phyloP scores from a whole-genome alignment of 1,140 invertebrate species.

The Epicauta chinensis region DNA sequence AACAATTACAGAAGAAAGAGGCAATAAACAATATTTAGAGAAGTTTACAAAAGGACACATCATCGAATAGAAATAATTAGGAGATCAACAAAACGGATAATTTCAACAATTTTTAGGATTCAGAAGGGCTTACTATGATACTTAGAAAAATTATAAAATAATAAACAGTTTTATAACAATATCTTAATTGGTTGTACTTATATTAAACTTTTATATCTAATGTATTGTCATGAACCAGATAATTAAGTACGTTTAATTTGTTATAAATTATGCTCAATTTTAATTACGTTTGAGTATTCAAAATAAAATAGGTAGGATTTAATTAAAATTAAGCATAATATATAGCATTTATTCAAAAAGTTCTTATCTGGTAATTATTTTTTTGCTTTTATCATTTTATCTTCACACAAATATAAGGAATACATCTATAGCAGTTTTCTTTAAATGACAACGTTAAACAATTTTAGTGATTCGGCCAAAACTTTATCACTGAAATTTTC shows the following conservation, averaged over 20 bases:
- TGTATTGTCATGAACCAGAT: constrained; percentile 43
- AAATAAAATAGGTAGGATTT: neutral
- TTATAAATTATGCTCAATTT: neutral
- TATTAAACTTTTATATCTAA: constrained; percentile 39
- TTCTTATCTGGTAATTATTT: constrained; percentile 24
- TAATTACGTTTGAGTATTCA: neutral
- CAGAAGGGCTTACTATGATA: too few relatives aligned
- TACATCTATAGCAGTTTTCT: constrained; percentile 38
- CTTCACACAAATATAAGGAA: constrained; percentile 32
- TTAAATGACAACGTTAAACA: constrained; percentile 34
- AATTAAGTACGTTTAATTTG: constrained; percentile 21
- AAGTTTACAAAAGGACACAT: neutral
- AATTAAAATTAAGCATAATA: neutral
- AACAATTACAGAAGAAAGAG: constrained; percentile 3
- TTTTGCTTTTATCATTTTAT: constrained; percentile 5
- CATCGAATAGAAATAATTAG: neutral
- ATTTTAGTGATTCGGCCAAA: constrained; percentile 29
- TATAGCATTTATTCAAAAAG: neutral
- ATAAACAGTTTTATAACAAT: constrained; percentile 25
- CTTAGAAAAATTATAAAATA: too few relatives aligned
- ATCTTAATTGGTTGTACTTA: constrained; percentile 35
- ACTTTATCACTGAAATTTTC: constrained; percentile 18
- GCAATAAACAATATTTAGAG: constrained; percentile 8
- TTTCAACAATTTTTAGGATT: too few relatives aligned
- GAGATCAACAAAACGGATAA: constrained; percentile 8